These are phyloP conservation scores for Condylostylus longicornis DNA, from an alignment of 1,140 invertebrate genomes.

Conservation along the genomic window DNA sequence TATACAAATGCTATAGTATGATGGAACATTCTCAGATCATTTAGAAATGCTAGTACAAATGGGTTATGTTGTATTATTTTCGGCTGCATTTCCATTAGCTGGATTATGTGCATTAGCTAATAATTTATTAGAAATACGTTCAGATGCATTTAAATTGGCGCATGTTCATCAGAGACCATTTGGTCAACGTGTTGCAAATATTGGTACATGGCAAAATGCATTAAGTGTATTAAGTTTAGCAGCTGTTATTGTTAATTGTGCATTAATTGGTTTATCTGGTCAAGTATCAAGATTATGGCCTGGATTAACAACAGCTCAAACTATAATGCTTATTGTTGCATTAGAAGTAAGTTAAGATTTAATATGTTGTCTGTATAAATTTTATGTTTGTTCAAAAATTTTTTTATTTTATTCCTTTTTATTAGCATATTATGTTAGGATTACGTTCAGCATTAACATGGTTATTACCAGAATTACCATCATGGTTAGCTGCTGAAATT, in stretches of 20 bases:
- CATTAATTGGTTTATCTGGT: constrained; percentile 80
- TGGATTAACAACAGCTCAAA: constrained; percentile 67
- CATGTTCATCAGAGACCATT: constrained; percentile 89
- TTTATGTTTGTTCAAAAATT: not conserved
- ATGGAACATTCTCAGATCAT: constrained; percentile 91
- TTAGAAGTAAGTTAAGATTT: constrained; percentile 43
- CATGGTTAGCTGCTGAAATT: constrained; percentile 79
- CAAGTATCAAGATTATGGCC: constrained; percentile 79
- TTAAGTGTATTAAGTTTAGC: constrained; percentile 87
- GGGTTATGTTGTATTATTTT: constrained; percentile 92
- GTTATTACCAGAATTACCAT: constrained; percentile 81
- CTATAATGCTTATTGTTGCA: constrained; percentile 73
- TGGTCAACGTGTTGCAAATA: constrained; percentile 76
- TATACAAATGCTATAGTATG: constrained; percentile 57
- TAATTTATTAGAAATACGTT: constrained; percentile 85
- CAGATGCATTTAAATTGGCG: constrained; percentile 92
- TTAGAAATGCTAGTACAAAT: constrained; percentile 95
- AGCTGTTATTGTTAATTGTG: constrained; percentile 88
- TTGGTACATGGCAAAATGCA: constrained; percentile 94
- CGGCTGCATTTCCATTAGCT: constrained; percentile 87
- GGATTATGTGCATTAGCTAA: constrained; percentile 84
- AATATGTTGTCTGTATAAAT: not conserved
- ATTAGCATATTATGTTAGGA: constrained; percentile 71
- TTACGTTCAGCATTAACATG: constrained; percentile 55
- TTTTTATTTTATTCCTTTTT: constrained; percentile 19